Evolutionary conservation across 2,797 vertebrate genomes (phyloP), one percentile per base, ranked within the genome.

Genomic region (Cryptoblepharus egeriae): DNA sequence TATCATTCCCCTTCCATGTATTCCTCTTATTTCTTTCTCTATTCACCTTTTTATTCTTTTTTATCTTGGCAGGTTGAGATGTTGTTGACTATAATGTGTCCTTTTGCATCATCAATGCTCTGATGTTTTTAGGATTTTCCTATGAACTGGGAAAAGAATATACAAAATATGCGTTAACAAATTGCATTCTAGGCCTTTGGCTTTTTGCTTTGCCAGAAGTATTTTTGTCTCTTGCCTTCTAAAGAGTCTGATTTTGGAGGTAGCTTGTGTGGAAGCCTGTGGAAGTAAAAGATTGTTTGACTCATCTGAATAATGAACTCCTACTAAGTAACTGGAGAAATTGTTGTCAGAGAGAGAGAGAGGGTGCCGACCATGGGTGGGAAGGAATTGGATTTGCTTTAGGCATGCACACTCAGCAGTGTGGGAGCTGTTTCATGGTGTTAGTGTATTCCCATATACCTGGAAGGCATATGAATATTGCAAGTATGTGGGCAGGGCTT

Each of bases 321-420:
- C 0, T 0, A 0, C 35, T 58, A 37, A 37, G 20, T 0, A 2
- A 15, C 0, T 4, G 42, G 55, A 71, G 52, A 26, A 64, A 9
- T 30, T 28, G 28, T 42, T 0, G 1, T 37, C 24, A 65, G 67
- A 37, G n/a, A 7, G 0, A 16, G n/a, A n/a, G n/a, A 58, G 67
- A 74, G 65, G 24, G 68, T 64, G 49, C 13, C 12, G 24, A 39
- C 6, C 0, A 0, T 70, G 70, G 32, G 5, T 15, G 49, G 28
- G 35, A 57, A 39, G 32, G 45, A 67, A 32, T 28, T 20, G 24
- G 11, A 26, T 67, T 81, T 74, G 26, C n/a, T n/a, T 24, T 37
- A n/a, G 69, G 45, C 69, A 61, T 45, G 39, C 20, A 32, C 28
- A 37, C 15, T 28, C 30, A 32, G 26, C 12, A 7, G 15, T 63